A percentile compares a stretch with the other conserved stretches of the same genome.
Conservation (phyloP, 2,797 vertebrate species). For the Enteromius mattozi region DNA sequence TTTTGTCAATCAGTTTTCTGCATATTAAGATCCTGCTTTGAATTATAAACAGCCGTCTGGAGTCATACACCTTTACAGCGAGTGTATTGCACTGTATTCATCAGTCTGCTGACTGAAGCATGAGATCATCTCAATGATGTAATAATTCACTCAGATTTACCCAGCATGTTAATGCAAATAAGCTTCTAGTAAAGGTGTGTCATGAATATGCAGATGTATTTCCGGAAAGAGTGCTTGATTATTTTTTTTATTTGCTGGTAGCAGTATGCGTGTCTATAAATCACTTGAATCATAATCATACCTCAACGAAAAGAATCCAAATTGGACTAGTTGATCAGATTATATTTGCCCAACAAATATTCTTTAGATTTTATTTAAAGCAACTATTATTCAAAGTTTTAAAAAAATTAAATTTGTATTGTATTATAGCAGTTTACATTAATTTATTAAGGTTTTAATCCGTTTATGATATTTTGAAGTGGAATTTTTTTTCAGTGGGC, state of each 20-base stretch:
- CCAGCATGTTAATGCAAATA: slow-evolving; percentile 51
- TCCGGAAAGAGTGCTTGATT: slow-evolving; percentile 42
- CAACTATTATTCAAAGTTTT: background rate
- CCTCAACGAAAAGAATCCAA: background rate
- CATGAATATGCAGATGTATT: slow-evolving; percentile 53
- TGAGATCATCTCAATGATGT: slow-evolving; percentile 54
- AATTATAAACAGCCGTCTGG: too few relatives aligned
- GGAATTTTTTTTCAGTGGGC: background rate
- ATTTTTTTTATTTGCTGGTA: slow-evolving; percentile 39
- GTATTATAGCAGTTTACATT: background rate
- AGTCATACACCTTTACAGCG: background rate
- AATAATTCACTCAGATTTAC: slow-evolving; percentile 38
- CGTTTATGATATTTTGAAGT: background rate
- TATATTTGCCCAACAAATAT: background rate
- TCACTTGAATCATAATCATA: background rate
- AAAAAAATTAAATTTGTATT: too few relatives aligned
- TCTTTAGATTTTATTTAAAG: background rate
- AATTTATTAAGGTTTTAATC: background rate
- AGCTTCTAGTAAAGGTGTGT: slow-evolving; percentile 45
- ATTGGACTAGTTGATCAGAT: background rate
- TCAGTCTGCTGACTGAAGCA: slow-evolving; percentile 30
- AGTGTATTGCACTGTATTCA: slow-evolving; percentile 38
- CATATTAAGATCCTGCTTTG: too few relatives aligned
- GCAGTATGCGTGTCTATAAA: slow-evolving; percentile 16
- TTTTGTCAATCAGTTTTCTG: too few relatives aligned